A percentile compares a stretch with the other conserved stretches of the same genome.
Evolutionary conservation across 2,797 vertebrate genomes (phyloP).

Genomic region (Sebastes hubbsi): DNA sequence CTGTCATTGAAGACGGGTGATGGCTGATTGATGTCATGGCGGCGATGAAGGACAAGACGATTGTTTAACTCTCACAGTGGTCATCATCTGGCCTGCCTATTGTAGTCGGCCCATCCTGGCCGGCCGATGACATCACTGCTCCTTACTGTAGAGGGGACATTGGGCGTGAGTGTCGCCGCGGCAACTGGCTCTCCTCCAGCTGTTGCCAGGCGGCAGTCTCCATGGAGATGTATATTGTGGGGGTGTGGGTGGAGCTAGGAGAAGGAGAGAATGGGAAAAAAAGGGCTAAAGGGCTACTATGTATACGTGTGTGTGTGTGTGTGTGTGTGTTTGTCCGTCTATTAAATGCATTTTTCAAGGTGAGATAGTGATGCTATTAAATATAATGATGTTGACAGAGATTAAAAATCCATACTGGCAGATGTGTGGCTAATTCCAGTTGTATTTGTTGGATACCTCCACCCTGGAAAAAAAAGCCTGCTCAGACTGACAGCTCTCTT

Average conservation of each 20-base stretch:
- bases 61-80: constrained; percentile 51
- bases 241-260: constrained; percentile 40
- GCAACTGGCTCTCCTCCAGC: constrained; percentile 80
- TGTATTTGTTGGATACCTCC: not conserved
- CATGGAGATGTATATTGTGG: constrained; percentile 80
- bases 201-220: constrained; percentile 85
- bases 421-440: not conserved
- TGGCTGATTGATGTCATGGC: constrained; percentile 53
- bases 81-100: constrained; percentile 57
- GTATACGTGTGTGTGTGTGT: not conserved
- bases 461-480: not conserved
- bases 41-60: constrained; percentile 56
- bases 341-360: constrained; percentile 26
- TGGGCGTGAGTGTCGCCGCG: constrained; percentile 68
- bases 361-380: constrained; percentile 10
- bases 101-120: constrained; percentile 53
- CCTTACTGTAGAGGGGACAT: constrained; percentile 33
- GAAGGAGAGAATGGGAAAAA: constrained; percentile 32
- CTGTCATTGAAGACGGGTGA: constrained; percentile 52
- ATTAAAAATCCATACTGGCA: constrained; percentile 21
- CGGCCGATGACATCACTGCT: constrained; percentile 72
- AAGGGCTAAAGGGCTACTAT: not conserved
- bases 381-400: constrained; percentile 31
- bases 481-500: constrained; percentile 8
- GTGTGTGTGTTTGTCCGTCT: not conserved